A percentile compares a stretch with the other conserved stretches of the same genome.
phyloP scores from a whole-genome alignment of 2,113 vertebrate species.

The Tragulus kanchil region DNA sequence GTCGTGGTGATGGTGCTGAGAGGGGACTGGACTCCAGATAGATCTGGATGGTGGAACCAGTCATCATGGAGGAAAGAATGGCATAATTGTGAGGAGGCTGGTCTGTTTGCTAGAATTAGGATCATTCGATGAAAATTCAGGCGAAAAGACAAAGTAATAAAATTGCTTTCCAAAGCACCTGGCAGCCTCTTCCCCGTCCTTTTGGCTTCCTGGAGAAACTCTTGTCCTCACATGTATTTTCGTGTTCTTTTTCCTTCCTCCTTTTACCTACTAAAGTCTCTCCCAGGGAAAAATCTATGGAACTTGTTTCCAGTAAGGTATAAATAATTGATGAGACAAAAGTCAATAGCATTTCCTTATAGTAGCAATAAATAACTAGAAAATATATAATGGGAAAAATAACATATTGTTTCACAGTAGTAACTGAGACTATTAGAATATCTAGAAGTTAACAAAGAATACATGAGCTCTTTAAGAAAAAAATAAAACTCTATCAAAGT shows the following conservation, averaged over 20 bases:
- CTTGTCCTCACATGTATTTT: background rate
- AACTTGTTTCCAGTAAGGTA: background rate
- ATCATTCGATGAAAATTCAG: background rate
- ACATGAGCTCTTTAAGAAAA: background rate
- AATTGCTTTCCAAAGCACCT: background rate
- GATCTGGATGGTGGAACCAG: background rate
- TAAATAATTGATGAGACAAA: constrained; percentile 49
- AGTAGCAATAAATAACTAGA: background rate
- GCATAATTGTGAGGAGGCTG: constrained; percentile 4
- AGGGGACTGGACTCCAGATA: background rate
- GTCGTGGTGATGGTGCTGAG: background rate
- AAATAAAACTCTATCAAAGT: background rate
- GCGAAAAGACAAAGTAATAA: background rate
- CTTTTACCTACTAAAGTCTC: background rate
- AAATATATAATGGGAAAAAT: constrained; percentile 1
- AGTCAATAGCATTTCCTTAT: constrained; percentile 7
- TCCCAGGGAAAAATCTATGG: background rate
- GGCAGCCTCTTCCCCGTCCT: background rate
- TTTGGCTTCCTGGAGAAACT: background rate
- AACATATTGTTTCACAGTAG: background rate
- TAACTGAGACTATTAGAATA: background rate
- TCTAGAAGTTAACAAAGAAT: background rate
- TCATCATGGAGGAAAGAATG: background rate
- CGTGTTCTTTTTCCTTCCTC: background rate
- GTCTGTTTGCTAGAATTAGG: background rate